Evolutionary conservation across 1,140 invertebrate species (phyloP).

Genomic region (Brachionus angularis): DNA sequence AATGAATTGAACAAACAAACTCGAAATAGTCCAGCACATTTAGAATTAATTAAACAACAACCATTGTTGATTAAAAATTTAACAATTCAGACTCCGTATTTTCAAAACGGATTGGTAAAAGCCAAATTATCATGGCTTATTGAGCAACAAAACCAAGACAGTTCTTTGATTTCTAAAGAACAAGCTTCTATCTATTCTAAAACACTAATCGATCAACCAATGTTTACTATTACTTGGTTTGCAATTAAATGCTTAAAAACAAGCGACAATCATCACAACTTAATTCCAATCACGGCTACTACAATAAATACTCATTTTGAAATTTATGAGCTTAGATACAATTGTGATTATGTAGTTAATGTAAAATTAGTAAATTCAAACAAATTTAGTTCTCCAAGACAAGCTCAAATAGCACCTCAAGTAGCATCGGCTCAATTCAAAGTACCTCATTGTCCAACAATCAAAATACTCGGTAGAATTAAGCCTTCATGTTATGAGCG

Average conservation of each 20-base stretch:
- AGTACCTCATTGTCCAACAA: slow-evolving; percentile 11
- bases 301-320: neutral
- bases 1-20: neutral
- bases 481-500: slow-evolving; percentile 2
- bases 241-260: slow-evolving; percentile 31
- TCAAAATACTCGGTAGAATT: neutral
- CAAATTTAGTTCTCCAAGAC: neutral
- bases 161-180: neutral
- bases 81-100: slow-evolving; percentile 6
- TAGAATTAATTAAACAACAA: neutral
- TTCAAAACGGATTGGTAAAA: slow-evolving; percentile 3
- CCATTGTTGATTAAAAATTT: neutral
- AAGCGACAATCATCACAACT: neutral
- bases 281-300: slow-evolving; percentile 16
- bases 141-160: neutral
- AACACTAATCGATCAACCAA: neutral
- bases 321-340: slow-evolving; percentile 22
- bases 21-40: neutral
- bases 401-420: neutral
- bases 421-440: slow-evolving; percentile 13
- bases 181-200: neutral
- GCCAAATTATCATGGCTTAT: neutral
- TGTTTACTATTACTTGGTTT: slow-evolving; percentile 8
- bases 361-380: neutral
- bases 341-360: slow-evolving; percentile 41